Conservation (phyloP, 2,888 invertebrate genomes). For the Elysia crispata region DNA sequence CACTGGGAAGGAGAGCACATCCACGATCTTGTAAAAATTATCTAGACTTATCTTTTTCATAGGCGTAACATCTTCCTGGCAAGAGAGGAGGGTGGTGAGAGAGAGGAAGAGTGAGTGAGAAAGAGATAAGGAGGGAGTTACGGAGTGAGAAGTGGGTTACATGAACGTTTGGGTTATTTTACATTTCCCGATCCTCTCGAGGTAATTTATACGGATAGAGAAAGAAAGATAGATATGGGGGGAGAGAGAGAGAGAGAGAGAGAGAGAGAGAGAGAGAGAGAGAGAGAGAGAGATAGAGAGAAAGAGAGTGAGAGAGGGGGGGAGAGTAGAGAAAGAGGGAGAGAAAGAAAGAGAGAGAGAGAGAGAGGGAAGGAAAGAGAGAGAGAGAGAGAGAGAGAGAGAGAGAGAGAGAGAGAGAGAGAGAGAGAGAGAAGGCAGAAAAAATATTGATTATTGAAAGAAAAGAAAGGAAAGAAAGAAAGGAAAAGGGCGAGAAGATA, state of each 20-base stretch:
- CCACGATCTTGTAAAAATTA: constrained; percentile 62
- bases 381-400: no score
- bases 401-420: no score
- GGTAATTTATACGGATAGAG: no score
- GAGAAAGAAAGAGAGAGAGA: constrained; percentile 3
- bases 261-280: not conserved
- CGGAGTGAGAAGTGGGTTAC: no score
- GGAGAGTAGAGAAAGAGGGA: not conserved
- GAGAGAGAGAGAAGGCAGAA: no score
- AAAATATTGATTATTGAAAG: no score
- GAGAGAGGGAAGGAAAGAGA: not conserved
- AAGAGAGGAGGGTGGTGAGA: not conserved
- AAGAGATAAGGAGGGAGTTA: not conserved
- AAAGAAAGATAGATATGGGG: not conserved
- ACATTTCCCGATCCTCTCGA: no score
- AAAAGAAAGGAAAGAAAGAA: no score
- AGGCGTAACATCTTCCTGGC: constrained; percentile 53
- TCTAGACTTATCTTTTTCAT: constrained; percentile 58
- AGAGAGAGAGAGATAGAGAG: not conserved
- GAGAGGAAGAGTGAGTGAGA: not conserved
- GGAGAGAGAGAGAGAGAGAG: not conserved
- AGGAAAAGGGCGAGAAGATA: no score
- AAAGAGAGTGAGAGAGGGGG: not conserved
- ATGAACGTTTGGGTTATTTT: no score
- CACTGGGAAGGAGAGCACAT: constrained; percentile 54